Base-by-base conservation (phyloP, 2,113 vertebrate species). In the Sminthopsis crassicaudata region DNA sequence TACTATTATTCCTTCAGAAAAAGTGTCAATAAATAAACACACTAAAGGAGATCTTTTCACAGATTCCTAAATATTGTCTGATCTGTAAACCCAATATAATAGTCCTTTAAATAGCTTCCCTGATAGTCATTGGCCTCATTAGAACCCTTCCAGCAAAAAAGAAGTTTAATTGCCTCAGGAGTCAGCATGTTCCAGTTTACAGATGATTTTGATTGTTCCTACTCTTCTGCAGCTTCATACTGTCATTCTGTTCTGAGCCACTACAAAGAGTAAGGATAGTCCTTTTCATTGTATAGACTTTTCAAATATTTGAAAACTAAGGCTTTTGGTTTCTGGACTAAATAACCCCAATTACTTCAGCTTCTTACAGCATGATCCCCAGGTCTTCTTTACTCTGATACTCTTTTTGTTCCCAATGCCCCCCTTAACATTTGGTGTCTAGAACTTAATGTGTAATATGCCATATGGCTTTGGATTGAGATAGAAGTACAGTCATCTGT, bases 151-250 rank as follows among this genome's bases (percentile, higher is more conserved):
- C 30, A 67, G 30, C 4, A 5, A 67, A 67, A n/a, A 67, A 30
- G 60, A 67, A 60, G 57, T 27, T 11, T 60, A 30, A 27, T 6
- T 60, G 27, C 27, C 9, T 60, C 57, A 60, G 30, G 57, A 60
- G 10, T 27, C 57, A 60, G 57, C 57, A n/a, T 1, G 14, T 3
- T 67, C 30, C 30, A n/a, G 27, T 91, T 97, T 48, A 2, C 60
- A 89, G 53, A 91, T 67, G 84, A 8, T 51, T 93, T 67, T 30
- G 6, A 93, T 89, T 91, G 52, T 60, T 57, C 95, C 50, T 91
- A 36, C 46, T 84, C 76, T 53, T 22, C 91, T 92, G 7, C 2
- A 11, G 92, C 53, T 93, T 92, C 26, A 52, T 42, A 10, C 24
- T 52, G 30, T 84, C 19, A 50, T 76, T 54, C 52, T 92, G 46